A percentile compares a stretch with the other conserved stretches of the same genome.
Evolutionary conservation across 2,113 vertebrate genomes (phyloP).

Genomic region (Tachysurus vachellii): DNA sequence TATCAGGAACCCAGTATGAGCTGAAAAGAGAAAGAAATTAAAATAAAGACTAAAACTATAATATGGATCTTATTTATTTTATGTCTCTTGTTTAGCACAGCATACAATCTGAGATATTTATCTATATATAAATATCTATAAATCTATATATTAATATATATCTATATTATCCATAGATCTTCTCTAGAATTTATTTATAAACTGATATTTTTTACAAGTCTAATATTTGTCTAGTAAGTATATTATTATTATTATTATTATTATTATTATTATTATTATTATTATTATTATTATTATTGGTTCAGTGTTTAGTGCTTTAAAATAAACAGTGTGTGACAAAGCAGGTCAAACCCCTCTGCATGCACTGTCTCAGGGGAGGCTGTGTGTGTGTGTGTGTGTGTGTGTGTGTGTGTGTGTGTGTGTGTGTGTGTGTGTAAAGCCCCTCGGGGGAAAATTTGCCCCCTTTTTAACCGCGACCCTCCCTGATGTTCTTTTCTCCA

Average conservation of each 20-base stretch:
- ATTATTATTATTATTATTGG: background rate
- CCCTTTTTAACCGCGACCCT: constrained; percentile 22
- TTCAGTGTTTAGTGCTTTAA: constrained; percentile 2
- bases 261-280: constrained; percentile 6
- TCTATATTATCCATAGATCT: too few relatives aligned
- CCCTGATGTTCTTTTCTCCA: background rate
- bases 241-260: constrained; percentile 19
- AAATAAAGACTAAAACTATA: background rate
- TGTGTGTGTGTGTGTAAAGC: constrained; percentile 14
- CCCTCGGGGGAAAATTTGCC: constrained; percentile 19
- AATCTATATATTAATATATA: too few relatives aligned
- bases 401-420: constrained; percentile 26
- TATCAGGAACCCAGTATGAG: background rate
- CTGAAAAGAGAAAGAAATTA: background rate
- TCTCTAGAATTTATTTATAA: too few relatives aligned
- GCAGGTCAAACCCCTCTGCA: background rate
- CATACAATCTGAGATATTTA: too few relatives aligned
- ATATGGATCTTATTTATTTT: too few relatives aligned
- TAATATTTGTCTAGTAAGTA: too few relatives aligned
- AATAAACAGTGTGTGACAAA: constrained; percentile 23
- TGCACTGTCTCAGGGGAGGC: background rate
- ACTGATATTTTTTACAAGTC: too few relatives aligned
- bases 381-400: constrained; percentile 21
- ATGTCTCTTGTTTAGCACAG: too few relatives aligned
- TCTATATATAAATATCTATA: too few relatives aligned